Base-by-base conservation (phyloP, 2,113 vertebrate genomes). In the Cryptomyrus ogoouensis region DNA sequence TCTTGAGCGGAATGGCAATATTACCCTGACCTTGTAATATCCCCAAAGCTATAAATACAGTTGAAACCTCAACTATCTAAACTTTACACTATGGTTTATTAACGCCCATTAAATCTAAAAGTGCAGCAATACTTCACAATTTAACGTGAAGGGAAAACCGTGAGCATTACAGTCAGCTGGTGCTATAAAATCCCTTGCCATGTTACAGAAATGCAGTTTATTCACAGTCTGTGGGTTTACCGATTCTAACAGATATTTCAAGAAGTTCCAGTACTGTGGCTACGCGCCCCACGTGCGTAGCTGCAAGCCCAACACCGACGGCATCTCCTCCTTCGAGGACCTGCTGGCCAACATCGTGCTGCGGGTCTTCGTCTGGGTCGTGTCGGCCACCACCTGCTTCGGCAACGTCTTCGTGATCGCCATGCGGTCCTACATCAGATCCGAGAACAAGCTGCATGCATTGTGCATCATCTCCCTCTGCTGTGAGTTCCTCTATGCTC, bases 341-440 rank as follows among this genome's bases (percentile, higher is more conserved):
- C 97, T 99, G 88, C 94, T 99, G 93, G 98, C 98, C 42, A 99
- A 97, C 94, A 95, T 98, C 87, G 96, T 99, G 89, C 97, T 99
- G 93, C 97, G 98, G 92, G 97, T 99, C 53, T 99, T 99, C 44
- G 97, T 99, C 89, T 99, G 98, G 98, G 97, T 99, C n/a, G 98
- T 99, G 19, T 99, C 98, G 50, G 95, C 96, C 90, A 94, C 98
- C 89, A 99, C 98, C 24, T 99, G 98, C 95, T 97, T 99, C 84
- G 98, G 98, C 90, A 99, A 99, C 94, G 94, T 99, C 94, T 99
- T 99, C 89, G 98, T 99, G 92, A 98, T 99, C 95, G 98, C 97
- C 90, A 99, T 97, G 97, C 95, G 98, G 47, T 98, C 97, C 84
- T 98, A 97, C 88, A 98, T 99, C 94, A 96, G 97, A 88, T 99